phyloP scores from a whole-genome alignment of 2,888 invertebrate species.

The Clitarchus hookeri region DNA sequence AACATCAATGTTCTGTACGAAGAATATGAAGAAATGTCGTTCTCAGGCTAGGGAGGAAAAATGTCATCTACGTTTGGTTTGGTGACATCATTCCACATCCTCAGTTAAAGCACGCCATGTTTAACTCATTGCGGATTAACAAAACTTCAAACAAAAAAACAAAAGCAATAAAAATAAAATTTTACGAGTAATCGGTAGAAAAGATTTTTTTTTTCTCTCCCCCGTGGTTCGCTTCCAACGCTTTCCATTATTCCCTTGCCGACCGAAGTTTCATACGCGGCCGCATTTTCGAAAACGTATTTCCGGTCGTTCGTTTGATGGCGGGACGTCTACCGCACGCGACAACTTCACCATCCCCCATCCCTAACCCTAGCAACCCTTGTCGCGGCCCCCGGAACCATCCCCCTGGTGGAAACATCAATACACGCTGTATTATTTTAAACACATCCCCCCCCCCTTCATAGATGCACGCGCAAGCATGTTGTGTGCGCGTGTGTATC shows the following conservation, averaged over 20 bases:
- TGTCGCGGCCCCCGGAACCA: neutral
- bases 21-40: too few species aligned
- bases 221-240: constrained; percentile 28
- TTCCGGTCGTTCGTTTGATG: constrained; percentile 18
- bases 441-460: constrained; percentile 23
- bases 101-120: too few species aligned
- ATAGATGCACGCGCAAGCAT: neutral
- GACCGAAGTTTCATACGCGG: constrained; percentile 16
- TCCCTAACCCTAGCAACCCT: neutral
- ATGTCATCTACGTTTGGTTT: too few species aligned
- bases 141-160: neutral
- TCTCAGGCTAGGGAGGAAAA: too few species aligned
- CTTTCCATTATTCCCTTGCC: constrained; percentile 28
- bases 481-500: too few species aligned
- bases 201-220: neutral
- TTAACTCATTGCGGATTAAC: neutral
- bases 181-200: neutral
- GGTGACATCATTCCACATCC: too few species aligned
- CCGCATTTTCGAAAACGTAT: constrained; percentile 16
- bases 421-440: constrained; percentile 35
- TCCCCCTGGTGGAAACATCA: constrained; percentile 28
- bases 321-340: constrained; percentile 12
- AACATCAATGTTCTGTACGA: too few species aligned
- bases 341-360: constrained; percentile 23
- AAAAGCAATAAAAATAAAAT: neutral